phyloP scores from a whole-genome alignment of 2,797 vertebrate genomes.

The Saguinus oedipus region DNA sequence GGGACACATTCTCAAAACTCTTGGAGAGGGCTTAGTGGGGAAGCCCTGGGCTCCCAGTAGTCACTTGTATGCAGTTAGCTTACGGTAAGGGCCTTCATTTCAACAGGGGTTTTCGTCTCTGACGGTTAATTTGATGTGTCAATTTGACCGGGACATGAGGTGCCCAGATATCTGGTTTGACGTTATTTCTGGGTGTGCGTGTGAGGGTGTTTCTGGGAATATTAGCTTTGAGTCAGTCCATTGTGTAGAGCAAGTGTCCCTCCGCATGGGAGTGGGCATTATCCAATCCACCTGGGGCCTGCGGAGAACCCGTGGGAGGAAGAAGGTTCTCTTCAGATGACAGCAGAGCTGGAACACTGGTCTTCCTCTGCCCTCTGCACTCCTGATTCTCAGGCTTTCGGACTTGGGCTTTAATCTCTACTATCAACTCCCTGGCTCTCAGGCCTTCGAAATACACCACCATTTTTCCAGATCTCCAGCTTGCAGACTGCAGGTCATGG shows the following conservation, averaged over 20 bases:
- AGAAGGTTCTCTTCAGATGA: too few species aligned
- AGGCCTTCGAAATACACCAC: background rate
- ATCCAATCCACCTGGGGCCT: background rate
- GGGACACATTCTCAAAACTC: background rate
- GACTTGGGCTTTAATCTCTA: background rate
- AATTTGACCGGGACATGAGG: background rate
- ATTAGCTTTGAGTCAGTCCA: background rate
- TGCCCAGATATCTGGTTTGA: background rate
- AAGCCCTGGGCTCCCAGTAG: background rate
- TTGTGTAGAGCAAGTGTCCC: background rate
- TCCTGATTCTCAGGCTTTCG: background rate
- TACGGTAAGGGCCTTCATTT: background rate
- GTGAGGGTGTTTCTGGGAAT: background rate
- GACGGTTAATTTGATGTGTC: background rate
- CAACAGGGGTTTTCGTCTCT: background rate
- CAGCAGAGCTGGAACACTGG: background rate
- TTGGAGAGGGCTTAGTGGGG: background rate
- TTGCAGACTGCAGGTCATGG: background rate
- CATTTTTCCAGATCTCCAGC: background rate
- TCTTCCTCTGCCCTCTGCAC: too few species aligned
- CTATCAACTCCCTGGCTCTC: too few species aligned
- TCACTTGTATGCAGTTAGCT: background rate
- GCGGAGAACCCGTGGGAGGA: background rate
- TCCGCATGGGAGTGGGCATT: too few species aligned
- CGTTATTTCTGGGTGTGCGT: background rate